phyloP scores from a whole-genome alignment of 1,140 invertebrate genomes.

The Platyscapa corneri region DNA sequence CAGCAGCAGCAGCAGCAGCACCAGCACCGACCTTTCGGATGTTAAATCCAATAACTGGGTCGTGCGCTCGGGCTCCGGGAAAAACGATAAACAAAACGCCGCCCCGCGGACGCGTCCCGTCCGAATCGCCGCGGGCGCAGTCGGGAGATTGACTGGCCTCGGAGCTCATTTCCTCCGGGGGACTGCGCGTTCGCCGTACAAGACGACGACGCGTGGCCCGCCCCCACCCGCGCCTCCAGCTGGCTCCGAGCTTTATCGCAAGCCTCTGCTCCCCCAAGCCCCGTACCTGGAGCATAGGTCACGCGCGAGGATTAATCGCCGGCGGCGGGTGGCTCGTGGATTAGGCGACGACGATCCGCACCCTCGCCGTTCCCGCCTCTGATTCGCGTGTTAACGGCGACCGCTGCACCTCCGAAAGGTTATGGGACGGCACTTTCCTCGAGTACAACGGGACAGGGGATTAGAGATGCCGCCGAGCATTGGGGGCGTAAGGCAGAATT shows the following conservation, averaged over 20 bases:
- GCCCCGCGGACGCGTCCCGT: too few species aligned
- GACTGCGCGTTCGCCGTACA: neutral
- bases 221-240: neutral
- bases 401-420: neutral
- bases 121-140: too few species aligned
- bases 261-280: slow-evolving; percentile 56
- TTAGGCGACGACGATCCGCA: slow-evolving; percentile 47
- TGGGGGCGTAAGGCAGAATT: neutral
- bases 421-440: slow-evolving; percentile 49
- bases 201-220: neutral
- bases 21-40: too few species aligned
- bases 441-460: slow-evolving; percentile 26
- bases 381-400: neutral
- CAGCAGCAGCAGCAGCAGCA: too few species aligned
- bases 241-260: neutral
- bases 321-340: slow-evolving; percentile 45
- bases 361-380: neutral
- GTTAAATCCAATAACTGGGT: too few species aligned
- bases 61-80: too few species aligned
- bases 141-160: too few species aligned
- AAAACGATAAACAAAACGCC: too few species aligned
- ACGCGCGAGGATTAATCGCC: slow-evolving; percentile 61
- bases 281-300: slow-evolving; percentile 50
- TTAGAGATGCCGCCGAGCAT: slow-evolving; percentile 4
- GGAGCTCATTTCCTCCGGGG: too few species aligned